These are phyloP conservation scores for Balanococcus diminutus DNA, from an alignment of 2,888 invertebrate genomes.

Conservation along the genomic window DNA sequence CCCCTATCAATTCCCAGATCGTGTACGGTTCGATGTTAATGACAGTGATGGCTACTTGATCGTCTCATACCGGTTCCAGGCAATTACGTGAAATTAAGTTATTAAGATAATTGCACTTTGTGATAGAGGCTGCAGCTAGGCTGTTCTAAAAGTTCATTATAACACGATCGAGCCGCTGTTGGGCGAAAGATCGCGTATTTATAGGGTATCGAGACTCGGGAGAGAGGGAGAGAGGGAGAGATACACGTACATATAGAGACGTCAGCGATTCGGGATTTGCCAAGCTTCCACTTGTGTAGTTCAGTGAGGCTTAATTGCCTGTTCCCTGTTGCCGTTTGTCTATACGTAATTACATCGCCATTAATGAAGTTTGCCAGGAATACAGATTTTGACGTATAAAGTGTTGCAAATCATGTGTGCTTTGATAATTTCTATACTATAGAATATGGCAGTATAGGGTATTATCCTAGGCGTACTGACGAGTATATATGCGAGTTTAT, in stretches of 20 bases:
- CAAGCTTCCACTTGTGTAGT: background rate
- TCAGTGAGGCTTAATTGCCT: too few relatives aligned
- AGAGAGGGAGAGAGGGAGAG: background rate
- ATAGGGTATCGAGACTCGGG: background rate
- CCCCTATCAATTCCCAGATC: background rate
- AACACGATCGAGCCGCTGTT: background rate
- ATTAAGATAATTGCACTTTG: background rate
- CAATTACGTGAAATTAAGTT: conserved; percentile 21
- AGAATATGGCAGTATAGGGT: too few relatives aligned
- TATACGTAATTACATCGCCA: background rate
- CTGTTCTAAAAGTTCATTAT: background rate
- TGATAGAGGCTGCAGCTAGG: background rate
- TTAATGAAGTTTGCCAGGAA: background rate
- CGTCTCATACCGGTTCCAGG: conserved; percentile 8
- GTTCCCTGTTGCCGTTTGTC: background rate
- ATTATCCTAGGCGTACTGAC: too few relatives aligned
- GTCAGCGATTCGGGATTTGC: background rate
- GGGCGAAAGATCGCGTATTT: background rate
- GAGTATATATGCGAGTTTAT: background rate
- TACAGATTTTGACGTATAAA: background rate
- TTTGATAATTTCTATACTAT: background rate
- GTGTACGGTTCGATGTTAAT: background rate
- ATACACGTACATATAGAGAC: background rate
- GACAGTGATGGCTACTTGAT: background rate
- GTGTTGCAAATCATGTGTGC: background rate